Evolutionary conservation across 2,797 vertebrate species (phyloP).

Genomic region (Myotis findleyi): DNA sequence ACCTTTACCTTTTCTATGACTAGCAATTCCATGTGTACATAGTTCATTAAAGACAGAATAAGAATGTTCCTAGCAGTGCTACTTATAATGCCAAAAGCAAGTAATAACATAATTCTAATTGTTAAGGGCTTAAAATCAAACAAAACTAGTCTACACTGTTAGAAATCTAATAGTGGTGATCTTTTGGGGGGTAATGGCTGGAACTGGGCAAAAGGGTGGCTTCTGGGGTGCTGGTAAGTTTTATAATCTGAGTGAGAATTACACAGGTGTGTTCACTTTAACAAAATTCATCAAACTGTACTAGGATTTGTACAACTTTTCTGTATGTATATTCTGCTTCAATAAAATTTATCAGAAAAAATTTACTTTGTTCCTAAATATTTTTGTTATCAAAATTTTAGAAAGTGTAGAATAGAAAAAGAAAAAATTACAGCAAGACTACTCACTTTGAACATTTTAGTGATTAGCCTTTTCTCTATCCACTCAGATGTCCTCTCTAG

Average conservation of each 20-base stretch:
- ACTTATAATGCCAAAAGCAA: background rate
- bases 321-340: background rate
- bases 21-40: background rate
- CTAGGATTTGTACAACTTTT: background rate
- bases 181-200: background rate
- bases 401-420: background rate
- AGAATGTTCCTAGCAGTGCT: background rate
- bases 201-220: background rate
- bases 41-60: background rate
- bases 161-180: background rate
- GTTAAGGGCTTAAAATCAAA: background rate
- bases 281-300: background rate
- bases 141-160: background rate
- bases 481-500: background rate
- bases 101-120: background rate
- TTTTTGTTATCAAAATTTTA: slow-evolving; percentile 38
- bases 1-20: background rate
- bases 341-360: background rate
- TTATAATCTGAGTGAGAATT: background rate
- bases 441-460: background rate
- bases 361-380: background rate
- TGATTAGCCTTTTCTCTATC: background rate
- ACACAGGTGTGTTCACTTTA: background rate
- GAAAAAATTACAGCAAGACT: background rate
- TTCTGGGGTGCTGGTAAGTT: background rate